A percentile compares a stretch with the other conserved stretches of the same genome.
phyloP scores from a whole-genome alignment of 1,140 invertebrate species.

The Meloidogyne hapla region DNA sequence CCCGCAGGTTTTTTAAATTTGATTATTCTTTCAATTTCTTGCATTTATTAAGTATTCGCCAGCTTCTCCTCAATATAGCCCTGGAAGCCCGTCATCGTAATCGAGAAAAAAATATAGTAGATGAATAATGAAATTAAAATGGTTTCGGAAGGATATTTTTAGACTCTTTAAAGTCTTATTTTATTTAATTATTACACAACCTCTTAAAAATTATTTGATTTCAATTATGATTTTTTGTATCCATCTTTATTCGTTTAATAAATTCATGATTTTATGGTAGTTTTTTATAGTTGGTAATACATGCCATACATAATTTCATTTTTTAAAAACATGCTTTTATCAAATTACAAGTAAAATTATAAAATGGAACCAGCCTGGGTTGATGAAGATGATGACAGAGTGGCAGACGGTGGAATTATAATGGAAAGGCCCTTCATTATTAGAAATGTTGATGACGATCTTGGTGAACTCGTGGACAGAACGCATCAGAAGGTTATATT shows the following conservation, averaged over 20 bases:
- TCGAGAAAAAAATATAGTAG: background rate
- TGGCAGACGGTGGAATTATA: background rate
- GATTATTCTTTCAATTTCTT: background rate
- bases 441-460: background rate
- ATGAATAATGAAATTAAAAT: background rate
- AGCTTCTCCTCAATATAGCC: constrained; percentile 8
- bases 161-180: too few species aligned
- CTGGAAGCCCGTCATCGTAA: background rate
- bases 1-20: constrained; percentile 58
- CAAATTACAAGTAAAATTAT: too few species aligned
- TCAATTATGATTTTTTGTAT: background rate
- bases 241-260: too few species aligned
- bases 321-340: too few species aligned
- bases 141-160: background rate
- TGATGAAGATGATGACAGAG: constrained; percentile 9
- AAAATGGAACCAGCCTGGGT: constrained; percentile 14
- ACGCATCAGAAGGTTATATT: background rate
- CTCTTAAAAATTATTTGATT: background rate
- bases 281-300: too few species aligned
- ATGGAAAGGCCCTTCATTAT: background rate
- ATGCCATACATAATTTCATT: too few species aligned
- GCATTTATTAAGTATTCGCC: constrained; percentile 22
- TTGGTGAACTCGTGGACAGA: background rate
- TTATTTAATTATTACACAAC: background rate
- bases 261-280: too few species aligned